Conservation (phyloP, 2,113 vertebrate species). For the Lutjanus erythropterus region DNA sequence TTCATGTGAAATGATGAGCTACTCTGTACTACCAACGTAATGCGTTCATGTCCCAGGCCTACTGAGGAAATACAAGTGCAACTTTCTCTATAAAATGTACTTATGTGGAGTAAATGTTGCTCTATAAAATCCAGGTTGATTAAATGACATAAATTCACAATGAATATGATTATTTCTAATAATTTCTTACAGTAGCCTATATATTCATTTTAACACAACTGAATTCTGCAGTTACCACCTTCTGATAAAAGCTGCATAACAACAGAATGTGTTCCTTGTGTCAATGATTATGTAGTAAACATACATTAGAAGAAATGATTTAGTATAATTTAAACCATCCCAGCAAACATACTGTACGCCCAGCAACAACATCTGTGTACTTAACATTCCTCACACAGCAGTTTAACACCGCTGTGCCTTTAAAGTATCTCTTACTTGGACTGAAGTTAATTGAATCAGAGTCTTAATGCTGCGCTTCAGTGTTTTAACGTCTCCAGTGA, state of each 20-base stretch:
- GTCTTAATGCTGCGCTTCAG: constrained; percentile 50
- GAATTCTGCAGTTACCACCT: neutral
- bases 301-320: constrained; percentile 1
- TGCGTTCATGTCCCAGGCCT: too few species aligned
- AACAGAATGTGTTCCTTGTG: neutral
- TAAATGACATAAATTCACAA: neutral
- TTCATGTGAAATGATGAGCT: too few species aligned
- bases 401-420: constrained; percentile 19
- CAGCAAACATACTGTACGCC: neutral
- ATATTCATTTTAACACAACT: neutral
- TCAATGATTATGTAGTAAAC: neutral
- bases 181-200: neutral
- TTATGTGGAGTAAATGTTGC: neutral
- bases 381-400: constrained; percentile 11
- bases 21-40: too few species aligned
- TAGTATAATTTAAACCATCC: neutral
- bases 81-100: neutral
- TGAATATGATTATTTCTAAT: neutral
- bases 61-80: too few species aligned
- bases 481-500: constrained; percentile 69
- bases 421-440: constrained; percentile 45
- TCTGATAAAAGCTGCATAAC: neutral
- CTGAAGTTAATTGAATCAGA: constrained; percentile 71
- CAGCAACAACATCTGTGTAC: constrained; percentile 4
- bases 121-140: constrained; percentile 4